Base-by-base conservation (phyloP, 2,797 vertebrate genomes). In the Selene dorsalis region DNA sequence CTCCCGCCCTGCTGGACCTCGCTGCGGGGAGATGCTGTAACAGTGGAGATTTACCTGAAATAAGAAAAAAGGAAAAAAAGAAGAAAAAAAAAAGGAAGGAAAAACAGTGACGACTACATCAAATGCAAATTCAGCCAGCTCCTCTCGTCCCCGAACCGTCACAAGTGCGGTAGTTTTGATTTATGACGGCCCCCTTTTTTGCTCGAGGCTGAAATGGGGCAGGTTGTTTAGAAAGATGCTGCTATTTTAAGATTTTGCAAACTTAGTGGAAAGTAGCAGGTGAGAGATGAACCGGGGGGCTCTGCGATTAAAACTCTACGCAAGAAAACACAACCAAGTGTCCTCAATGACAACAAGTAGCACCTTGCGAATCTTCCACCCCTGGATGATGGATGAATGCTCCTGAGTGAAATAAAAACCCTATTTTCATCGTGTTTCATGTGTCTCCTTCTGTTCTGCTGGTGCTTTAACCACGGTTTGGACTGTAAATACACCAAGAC, bases 171-270 rank as follows among this genome's bases (percentile, higher is more conserved):
- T 57, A 20, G 77, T 69, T 84, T 77, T 94, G 94, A 94, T 94
- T 94, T 89, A 93, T 88, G 89, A 84, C 17, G 64, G 69, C 80
- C 87, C 69, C 76, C 47, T 77, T 82, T 74, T 74, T 81, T 64
- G 81, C 89, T 83, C 18, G 43, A 52, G 91, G 90, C 92, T 82
- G 89, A 92, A 93, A 73, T 89, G 84, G 91, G 89, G 89, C 91
- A 83, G 77, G 82, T 90, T 92, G 90, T 90, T 92, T 88, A 64
- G 87, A 87, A 79, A 80, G 75, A 87, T 75, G 87, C 79, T 69
- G 87, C 91, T 94, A 94, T 94, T 94, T 93, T 89, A 81, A 84
- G 90, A 84, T 86, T 93, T 79, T 92, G 93, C 92, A 81, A 89
- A 94, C 85, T 92, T 91, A 58, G 81, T 87, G 59, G 73, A 87